Conservation (phyloP, 2,797 vertebrate species). For the Adelosebastes latens region DNA sequence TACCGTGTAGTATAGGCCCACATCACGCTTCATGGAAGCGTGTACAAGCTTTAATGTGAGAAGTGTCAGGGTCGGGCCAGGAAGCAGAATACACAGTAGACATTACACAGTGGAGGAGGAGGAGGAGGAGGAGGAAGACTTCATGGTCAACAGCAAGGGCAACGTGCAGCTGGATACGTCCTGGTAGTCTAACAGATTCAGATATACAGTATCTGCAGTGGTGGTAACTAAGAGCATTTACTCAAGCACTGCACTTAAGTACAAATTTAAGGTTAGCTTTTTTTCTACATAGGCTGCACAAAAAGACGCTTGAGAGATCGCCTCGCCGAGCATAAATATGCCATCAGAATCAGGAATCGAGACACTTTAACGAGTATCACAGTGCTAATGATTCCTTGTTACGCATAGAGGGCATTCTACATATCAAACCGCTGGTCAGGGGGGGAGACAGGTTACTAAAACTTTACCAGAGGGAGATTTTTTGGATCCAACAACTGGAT, state of each 20-base stretch:
- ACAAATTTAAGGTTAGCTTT: background rate
- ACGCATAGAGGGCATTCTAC: no score
- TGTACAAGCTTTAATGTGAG: conserved; percentile 37
- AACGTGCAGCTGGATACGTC: conserved; percentile 19
- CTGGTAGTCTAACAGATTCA: background rate
- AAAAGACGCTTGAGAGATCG: no score
- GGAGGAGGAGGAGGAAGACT: conserved; percentile 10
- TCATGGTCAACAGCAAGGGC: conserved; percentile 11
- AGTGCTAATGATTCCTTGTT: no score
- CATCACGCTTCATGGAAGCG: conserved; percentile 65
- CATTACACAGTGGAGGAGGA: background rate
- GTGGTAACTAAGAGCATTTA: background rate
- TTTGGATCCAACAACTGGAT: no score
- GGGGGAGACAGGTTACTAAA: no score
- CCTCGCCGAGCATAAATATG: no score
- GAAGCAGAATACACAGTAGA: conserved; percentile 28
- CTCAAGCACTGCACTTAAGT: background rate
- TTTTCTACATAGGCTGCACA: no score
- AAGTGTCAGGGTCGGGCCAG: conserved; percentile 8
- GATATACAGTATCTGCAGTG: background rate
- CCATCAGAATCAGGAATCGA: no score
- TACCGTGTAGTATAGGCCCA: conserved; percentile 46
- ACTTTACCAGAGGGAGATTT: no score
- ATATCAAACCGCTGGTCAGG: no score
- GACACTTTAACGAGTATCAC: no score